These are phyloP conservation scores for Lasiommata megera DNA, from an alignment of 2,888 invertebrate species.

Conservation along the genomic window DNA sequence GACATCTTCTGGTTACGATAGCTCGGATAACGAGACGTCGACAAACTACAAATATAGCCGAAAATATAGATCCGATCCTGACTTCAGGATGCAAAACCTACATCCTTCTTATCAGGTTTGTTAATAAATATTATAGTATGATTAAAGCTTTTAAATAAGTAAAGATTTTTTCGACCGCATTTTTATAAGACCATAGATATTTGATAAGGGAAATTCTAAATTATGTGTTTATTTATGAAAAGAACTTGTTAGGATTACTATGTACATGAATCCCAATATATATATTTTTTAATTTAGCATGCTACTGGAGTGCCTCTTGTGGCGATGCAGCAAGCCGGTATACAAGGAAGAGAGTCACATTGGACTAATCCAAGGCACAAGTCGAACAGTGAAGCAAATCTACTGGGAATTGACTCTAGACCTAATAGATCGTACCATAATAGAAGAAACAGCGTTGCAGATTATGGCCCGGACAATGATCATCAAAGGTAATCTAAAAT, in stretches of 20 bases:
- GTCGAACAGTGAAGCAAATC: conserved; percentile 93
- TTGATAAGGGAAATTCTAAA: no score
- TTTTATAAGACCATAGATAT: neutral
- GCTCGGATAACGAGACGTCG: conserved; percentile 91
- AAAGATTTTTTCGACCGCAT: no score
- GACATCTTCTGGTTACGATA: conserved; percentile 96
- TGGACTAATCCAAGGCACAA: conserved; percentile 78
- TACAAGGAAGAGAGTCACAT: conserved; percentile 76
- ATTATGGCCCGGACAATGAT: conserved; percentile 77
- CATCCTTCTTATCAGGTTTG: conserved; percentile 79
- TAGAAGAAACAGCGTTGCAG: conserved; percentile 82
- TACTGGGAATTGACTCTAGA: conserved; percentile 83
- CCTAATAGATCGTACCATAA: conserved; percentile 71
- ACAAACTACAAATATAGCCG: conserved; percentile 84
- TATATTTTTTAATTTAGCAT: conserved; percentile 42
- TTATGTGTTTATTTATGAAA: no score
- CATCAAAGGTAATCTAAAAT: conserved; percentile 71
- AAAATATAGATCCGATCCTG: conserved; percentile 93
- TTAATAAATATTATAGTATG: neutral
- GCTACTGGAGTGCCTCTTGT: conserved; percentile 82
- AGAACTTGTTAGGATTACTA: no score
- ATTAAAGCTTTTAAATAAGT: neutral
- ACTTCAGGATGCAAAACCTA: conserved; percentile 86
- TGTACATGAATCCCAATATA: no score
- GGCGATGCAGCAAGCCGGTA: conserved; percentile 86